phyloP scores from a whole-genome alignment of 2,797 vertebrate genomes.

The Oreochromis mossambicus region DNA sequence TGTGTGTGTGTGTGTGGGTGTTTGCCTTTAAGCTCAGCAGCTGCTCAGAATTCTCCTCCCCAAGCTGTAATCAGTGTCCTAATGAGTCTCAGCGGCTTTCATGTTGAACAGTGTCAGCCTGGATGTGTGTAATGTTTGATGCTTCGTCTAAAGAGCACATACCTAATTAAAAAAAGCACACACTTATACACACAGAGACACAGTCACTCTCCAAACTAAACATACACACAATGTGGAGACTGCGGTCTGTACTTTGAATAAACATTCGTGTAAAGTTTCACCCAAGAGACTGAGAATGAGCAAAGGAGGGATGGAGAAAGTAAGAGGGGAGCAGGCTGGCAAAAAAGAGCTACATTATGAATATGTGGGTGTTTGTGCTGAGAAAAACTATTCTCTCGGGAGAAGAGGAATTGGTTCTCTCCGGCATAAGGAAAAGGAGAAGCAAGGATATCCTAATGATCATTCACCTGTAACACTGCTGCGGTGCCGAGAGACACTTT shows the following conservation, averaged over 20 bases:
- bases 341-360: not conserved
- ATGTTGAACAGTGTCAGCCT: constrained; percentile 43
- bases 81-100: constrained; percentile 60
- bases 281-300: not conserved
- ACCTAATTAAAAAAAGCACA: constrained; percentile 3
- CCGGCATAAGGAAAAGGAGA: not conserved
- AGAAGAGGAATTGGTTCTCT: not conserved
- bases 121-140: constrained; percentile 22
- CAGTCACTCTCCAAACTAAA: not conserved
- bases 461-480: not conserved
- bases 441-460: not conserved
- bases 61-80: constrained; percentile 48
- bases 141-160: constrained; percentile 3
- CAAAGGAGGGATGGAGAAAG: not conserved
- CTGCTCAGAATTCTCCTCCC: constrained; percentile 36
- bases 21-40: constrained; percentile 7
- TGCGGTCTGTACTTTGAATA: not conserved
- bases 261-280: not conserved
- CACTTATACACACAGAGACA: not conserved
- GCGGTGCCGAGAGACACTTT: not conserved
- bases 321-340: not conserved
- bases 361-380: not conserved
- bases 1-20: not conserved
- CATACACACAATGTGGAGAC: not conserved
- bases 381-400: not conserved